Evolutionary conservation across 1,140 invertebrate genomes (phyloP).

Genomic region (Protaetia brevitarsis): DNA sequence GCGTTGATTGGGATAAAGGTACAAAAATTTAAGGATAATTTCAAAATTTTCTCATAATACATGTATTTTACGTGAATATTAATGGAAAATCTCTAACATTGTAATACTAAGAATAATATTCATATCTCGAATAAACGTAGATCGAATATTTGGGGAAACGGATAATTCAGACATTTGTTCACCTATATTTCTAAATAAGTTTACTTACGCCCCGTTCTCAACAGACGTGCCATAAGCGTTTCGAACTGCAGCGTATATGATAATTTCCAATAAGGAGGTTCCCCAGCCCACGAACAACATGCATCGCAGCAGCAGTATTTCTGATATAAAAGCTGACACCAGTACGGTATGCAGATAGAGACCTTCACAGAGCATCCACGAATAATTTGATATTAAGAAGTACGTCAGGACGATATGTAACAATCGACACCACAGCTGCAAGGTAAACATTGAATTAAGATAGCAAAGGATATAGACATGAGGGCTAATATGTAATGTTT

Average conservation of each 20-base stretch:
- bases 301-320: conserved; percentile 77
- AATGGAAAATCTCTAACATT: no score
- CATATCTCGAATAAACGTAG: no score
- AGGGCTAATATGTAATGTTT: no score
- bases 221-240: conserved; percentile 50
- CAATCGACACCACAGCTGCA: conserved; percentile 73
- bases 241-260: conserved; percentile 64
- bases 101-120: no score
- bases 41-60: no score
- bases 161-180: not conserved
- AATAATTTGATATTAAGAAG: conserved; percentile 88
- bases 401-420: conserved; percentile 85
- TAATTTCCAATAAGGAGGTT: conserved; percentile 63
- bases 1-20: no score
- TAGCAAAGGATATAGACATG: no score
- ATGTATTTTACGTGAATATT: no score
- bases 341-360: conserved; percentile 91
- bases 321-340: conserved; percentile 85
- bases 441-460: conserved; percentile 20
- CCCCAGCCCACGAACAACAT: conserved; percentile 85
- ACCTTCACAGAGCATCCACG: conserved; percentile 94
- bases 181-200: not conserved
- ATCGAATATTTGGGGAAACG: no score
- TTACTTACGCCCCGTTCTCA: conserved; percentile 61
- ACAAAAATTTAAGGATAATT: no score